Percentiles rank a stretch among this genome's conserved stretches.
These are phyloP conservation scores for Caenorhabditis afra DNA, from an alignment of 2,888 invertebrate species.

Conservation along the genomic window DNA sequence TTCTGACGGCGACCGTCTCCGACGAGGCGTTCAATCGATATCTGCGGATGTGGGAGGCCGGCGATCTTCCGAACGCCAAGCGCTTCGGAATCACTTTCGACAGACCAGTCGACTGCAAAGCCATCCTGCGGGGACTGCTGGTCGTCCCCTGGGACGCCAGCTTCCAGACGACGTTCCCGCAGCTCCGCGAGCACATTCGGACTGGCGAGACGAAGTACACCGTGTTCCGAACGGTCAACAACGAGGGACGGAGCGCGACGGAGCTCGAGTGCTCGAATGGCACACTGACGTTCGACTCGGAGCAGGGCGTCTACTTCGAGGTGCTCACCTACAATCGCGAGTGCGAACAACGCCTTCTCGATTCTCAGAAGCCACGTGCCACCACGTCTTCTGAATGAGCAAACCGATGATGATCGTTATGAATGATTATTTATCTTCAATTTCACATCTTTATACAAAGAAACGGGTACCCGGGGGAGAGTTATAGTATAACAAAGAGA, in stretches of 20 bases:
- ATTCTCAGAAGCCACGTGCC: too few species aligned
- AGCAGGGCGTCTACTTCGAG: background rate
- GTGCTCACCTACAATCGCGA: background rate
- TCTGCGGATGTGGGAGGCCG: background rate
- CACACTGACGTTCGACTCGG: background rate
- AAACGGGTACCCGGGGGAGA: too few species aligned
- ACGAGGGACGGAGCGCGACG: background rate
- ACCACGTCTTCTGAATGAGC: too few species aligned
- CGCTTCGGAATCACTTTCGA: background rate
- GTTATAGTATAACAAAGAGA: background rate
- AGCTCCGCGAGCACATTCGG: background rate
- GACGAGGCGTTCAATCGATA: background rate
- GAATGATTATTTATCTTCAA: background rate
- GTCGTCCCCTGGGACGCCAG: background rate
- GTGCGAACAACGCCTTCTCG: background rate
- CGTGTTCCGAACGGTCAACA: conserved; percentile 2
- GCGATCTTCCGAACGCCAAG: background rate
- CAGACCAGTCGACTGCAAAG: background rate
- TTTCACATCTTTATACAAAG: too few species aligned
- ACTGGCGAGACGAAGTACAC: background rate
- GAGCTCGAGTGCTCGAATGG: background rate
- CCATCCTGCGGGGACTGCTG: background rate
- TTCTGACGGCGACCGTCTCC: background rate
- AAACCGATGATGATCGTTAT: too few species aligned
- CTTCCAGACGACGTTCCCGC: background rate